Evolutionary conservation across 2,888 invertebrate genomes (phyloP).

Genomic region (Nemurella pictetii): DNA sequence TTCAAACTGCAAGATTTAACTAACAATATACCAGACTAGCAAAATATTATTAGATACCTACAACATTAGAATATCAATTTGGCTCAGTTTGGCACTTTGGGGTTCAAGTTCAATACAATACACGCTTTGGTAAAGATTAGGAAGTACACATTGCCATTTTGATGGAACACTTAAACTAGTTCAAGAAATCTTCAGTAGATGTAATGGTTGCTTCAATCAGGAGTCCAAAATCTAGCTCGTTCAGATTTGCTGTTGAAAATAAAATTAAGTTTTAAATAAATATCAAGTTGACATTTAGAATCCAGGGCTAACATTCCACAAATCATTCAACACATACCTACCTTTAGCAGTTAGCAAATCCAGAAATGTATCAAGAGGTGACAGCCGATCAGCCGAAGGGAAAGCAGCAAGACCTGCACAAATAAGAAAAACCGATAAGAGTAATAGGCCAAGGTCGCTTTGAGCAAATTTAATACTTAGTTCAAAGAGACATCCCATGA

Average conservation of each 20-base stretch:
- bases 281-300: neutral
- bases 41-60: neutral
- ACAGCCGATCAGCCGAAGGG: constrained; percentile 70
- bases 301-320: constrained; percentile 9
- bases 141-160: neutral
- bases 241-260: constrained; percentile 66
- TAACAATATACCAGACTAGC: neutral
- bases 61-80: neutral
- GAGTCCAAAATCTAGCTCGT: constrained; percentile 82
- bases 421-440: neutral
- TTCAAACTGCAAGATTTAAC: no score
- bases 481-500: no score
- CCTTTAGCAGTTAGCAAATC: constrained; percentile 82
- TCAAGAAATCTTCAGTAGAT: constrained; percentile 59
- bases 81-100: neutral
- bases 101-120: neutral
- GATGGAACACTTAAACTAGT: constrained; percentile 36
- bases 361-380: constrained; percentile 82
- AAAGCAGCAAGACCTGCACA: constrained; percentile 70
- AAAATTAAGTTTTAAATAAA: constrained; percentile 20
- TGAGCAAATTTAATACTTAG: no score
- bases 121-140: neutral
- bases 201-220: constrained; percentile 81
- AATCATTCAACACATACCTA: constrained; percentile 44
- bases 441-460: no score